Evolutionary conservation across 1,140 invertebrate genomes (phyloP).

Genomic region (Kradibia gibbosae): DNA sequence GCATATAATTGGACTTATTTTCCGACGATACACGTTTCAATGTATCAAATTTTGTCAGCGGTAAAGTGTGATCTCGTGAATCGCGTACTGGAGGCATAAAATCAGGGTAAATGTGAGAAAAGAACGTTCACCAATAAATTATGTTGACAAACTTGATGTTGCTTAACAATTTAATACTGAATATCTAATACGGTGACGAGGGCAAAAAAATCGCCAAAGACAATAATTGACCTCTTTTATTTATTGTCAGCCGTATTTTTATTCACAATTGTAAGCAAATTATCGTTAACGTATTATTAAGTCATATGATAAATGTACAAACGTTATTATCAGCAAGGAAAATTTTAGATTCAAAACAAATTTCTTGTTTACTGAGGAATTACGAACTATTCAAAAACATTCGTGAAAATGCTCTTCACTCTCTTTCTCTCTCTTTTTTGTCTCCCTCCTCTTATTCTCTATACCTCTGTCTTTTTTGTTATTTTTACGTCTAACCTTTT

Average conservation of each 20-base stretch:
- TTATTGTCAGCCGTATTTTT: background rate
- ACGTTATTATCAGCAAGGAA: slow-evolving; percentile 8
- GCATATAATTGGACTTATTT: background rate
- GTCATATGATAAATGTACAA: slow-evolving; percentile 45
- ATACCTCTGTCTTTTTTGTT: background rate
- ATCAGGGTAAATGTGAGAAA: background rate
- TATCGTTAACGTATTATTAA: background rate
- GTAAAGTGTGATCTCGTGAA: slow-evolving; percentile 47
- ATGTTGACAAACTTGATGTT: background rate
- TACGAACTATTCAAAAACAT: slow-evolving; percentile 29
- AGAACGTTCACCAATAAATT: background rate
- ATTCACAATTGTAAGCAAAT: background rate
- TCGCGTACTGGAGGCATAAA: slow-evolving; percentile 28
- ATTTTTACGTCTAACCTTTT: background rate
- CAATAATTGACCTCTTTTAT: background rate
- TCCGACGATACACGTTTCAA: background rate
- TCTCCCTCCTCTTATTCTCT: no score
- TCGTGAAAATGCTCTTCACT: background rate
- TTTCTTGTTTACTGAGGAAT: slow-evolving; percentile 26
- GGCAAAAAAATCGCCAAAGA: background rate
- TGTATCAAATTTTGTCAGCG: background rate
- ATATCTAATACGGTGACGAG: background rate
- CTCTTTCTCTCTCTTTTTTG: background rate
- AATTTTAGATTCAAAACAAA: slow-evolving; percentile 21
- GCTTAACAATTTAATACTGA: background rate